phyloP scores from a whole-genome alignment of 2,888 invertebrate genomes.

The Lithophane ornitopus region DNA sequence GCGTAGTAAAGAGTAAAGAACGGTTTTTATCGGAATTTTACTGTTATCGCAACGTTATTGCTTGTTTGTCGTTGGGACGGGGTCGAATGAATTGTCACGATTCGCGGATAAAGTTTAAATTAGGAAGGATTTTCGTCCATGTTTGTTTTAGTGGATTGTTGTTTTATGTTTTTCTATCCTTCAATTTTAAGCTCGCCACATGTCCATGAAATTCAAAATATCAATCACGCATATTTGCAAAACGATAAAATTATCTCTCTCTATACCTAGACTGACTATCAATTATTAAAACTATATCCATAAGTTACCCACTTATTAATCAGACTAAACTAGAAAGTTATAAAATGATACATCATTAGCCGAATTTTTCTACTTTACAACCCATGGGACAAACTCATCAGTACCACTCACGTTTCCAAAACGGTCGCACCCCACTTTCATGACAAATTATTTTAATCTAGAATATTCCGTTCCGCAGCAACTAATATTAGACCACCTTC shows the following conservation, averaged over 20 bases:
- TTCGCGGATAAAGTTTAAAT: conserved; percentile 54
- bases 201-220: not conserved
- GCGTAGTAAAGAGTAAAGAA: conserved; percentile 61
- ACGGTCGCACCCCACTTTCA: not conserved
- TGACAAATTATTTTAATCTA: conserved; percentile 26
- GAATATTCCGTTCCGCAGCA: conserved; percentile 21
- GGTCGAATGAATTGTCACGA: conserved; percentile 52
- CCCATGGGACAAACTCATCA: conserved; percentile 10
- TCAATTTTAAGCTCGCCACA: not conserved
- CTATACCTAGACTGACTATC: not conserved
- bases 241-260: not conserved
- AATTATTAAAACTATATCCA: not conserved
- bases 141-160: conserved; percentile 31
- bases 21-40: conserved; percentile 65
- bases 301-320: not conserved
- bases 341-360: not conserved
- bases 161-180: conserved; percentile 1
- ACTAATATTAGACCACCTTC: conserved; percentile 2
- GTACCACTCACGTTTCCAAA: conserved; percentile 8
- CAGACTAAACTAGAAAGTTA: not conserved
- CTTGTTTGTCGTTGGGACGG: conserved; percentile 53
- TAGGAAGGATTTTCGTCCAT: conserved; percentile 31
- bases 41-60: conserved; percentile 59
- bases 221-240: not conserved
- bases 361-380: conserved; percentile 6